Evolutionary conservation across 2,113 vertebrate genomes (phyloP).

Genomic region (Psittacula cyanocephala): DNA sequence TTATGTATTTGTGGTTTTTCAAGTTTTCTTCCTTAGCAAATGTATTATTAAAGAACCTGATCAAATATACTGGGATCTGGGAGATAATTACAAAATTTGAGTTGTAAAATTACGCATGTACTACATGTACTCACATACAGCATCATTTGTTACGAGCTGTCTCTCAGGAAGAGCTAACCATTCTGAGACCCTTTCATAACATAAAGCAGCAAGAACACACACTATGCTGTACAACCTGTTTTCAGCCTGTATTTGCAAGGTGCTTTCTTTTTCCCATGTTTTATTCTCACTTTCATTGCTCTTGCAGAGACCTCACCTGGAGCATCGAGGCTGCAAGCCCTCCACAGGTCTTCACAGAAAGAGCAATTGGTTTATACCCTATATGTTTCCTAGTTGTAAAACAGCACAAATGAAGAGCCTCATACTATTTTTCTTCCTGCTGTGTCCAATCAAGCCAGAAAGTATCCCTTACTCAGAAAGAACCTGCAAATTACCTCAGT

Average conservation of each 20-base stretch:
- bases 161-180: neutral
- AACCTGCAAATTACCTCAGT: neutral
- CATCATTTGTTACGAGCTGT: neutral
- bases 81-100: neutral
- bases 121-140: fast-evolving
- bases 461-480: neutral
- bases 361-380: neutral
- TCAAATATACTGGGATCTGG: neutral
- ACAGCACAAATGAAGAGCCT: neutral
- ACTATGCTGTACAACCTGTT: neutral
- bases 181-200: neutral
- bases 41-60: neutral
- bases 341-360: neutral
- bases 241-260: neutral
- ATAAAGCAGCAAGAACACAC: neutral
- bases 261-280: neutral
- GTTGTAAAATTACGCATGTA: neutral
- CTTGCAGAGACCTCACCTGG: constrained; percentile 12
- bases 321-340: neutral
- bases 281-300: neutral
- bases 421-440: constrained; percentile 25
- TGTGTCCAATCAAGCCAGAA: constrained; percentile 42
- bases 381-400: neutral
- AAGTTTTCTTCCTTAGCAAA: neutral
- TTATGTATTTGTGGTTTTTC: neutral